phyloP scores from a whole-genome alignment of 2,113 vertebrate genomes.

The Colistium nudipinnis region DNA sequence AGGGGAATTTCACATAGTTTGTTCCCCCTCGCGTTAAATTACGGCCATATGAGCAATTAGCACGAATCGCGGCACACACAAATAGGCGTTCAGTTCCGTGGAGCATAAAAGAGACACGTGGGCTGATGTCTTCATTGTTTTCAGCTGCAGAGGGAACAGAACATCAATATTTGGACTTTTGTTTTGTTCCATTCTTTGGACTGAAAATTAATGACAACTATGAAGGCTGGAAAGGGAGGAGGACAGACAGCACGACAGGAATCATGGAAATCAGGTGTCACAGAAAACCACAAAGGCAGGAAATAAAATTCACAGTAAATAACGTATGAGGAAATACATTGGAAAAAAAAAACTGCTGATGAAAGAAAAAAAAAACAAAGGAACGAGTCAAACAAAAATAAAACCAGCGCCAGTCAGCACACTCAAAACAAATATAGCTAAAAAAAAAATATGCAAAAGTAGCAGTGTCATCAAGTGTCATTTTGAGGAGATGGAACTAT shows the following conservation, averaged over 20 bases:
- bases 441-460: background rate
- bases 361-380: background rate
- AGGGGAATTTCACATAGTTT: conserved; percentile 21
- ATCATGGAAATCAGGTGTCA: no score
- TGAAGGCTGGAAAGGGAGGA: no score
- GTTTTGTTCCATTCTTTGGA: no score
- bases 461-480: background rate
- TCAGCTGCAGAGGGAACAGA: background rate
- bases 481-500: conserved; percentile 8
- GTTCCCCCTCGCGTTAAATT: conserved; percentile 40
- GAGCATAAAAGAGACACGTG: conserved; percentile 21
- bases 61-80: conserved; percentile 32
- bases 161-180: background rate
- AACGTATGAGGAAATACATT: no score
- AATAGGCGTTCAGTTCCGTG: conserved; percentile 36
- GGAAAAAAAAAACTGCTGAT: no score
- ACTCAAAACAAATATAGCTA: background rate
- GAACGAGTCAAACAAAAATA: background rate
- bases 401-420: background rate
- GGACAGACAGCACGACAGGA: no score
- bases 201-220: no score
- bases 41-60: conserved; percentile 49
- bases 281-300: no score
- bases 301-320: no score
- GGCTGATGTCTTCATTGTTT: conserved; percentile 41